Base-by-base conservation (phyloP, 2,888 invertebrate genomes). In the Spodoptera littoralis region DNA sequence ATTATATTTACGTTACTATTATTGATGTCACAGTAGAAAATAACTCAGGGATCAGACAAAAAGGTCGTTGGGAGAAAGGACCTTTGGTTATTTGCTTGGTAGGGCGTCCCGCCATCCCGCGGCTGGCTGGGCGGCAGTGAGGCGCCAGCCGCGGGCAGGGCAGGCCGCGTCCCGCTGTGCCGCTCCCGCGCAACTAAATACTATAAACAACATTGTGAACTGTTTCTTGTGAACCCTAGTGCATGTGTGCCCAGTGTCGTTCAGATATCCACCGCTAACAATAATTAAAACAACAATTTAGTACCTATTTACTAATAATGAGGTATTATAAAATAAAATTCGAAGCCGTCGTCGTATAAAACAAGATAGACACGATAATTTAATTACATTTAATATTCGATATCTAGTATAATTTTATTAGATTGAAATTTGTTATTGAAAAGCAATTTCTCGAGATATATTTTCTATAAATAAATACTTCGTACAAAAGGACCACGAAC, bases 71-170 rank as follows among this genome's bases (percentile, higher is more conserved):
- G 62, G 58, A 69, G 53, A 69, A 79, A 79, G 80, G 74, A 70
- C 80, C 74, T 77, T 74, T 70, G 50, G 59, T 57, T 76, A 67
- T 67, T 67, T 62, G 54, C 51, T 61, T 51, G 71, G 76, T 52
- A 60, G 74, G 57, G 69, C 68, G 73, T 67, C 67, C 66, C 66
- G 64, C 65, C 73, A 36, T 36, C 36, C 36, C 36, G 36, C 36
- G 8, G 36, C 36, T 74, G 68, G 67, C 64, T 65, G 61, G 51
- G 68, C 85, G 87, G 76, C 89, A 89, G 89, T 89, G 57, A 73
- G 86, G 73, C 88, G 88, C 87, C 85, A 81, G 73, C 66, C 79
- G 62, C 70, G 70, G 73, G 55, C 57, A 58, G 57, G 67, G 67
- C 60, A 65, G 56, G 79, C 69, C 84, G 85, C 62, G 78, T 78